A percentile compares a stretch with the other conserved stretches of the same genome.
phyloP scores from a whole-genome alignment of 37 sponge, comb jelly and placozoan genomes.

The Aplysina aerophoba region DNA sequence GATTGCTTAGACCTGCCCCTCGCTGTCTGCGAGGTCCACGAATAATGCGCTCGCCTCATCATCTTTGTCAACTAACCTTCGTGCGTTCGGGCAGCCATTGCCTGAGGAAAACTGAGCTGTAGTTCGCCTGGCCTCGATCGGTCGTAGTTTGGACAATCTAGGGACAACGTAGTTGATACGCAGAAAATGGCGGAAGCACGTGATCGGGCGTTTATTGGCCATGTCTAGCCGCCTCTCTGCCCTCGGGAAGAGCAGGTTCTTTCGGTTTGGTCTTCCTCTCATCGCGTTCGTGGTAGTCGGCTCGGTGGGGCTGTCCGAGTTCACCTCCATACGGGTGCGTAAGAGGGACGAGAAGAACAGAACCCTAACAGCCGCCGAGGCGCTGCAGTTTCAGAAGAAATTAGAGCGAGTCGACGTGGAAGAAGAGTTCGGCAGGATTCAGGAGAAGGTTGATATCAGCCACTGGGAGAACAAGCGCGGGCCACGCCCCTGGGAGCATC shows the following conservation, averaged over 20 bases:
- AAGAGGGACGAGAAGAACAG: constrained; percentile 79
- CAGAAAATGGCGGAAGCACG: no score
- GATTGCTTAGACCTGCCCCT: no score
- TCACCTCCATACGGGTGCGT: constrained; percentile 62
- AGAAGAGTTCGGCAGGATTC: constrained; percentile 52
- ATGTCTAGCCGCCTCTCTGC: background rate
- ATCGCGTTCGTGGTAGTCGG: constrained; percentile 65
- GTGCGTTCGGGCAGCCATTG: constrained; percentile 42
- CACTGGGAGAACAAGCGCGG: constrained; percentile 86
- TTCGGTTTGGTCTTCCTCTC: constrained; percentile 60
- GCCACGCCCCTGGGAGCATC: constrained; percentile 67
- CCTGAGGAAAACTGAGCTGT: no score
- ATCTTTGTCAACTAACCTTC: constrained; percentile 32
- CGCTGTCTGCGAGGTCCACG: no score
- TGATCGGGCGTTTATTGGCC: no score
- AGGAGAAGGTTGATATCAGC: constrained; percentile 63
- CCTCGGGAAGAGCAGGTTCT: background rate
- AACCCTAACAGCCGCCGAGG: constrained; percentile 67
- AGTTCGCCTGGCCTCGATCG: no score
- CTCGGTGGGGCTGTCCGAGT: constrained; percentile 75
- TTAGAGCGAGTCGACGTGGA: constrained; percentile 51
- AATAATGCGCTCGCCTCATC: no score
- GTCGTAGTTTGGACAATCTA: no score
- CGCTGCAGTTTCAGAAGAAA: constrained; percentile 63
- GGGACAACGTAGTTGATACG: no score